Conservation (phyloP, 2,888 invertebrate genomes). For the Drosophila bunnanda region DNA sequence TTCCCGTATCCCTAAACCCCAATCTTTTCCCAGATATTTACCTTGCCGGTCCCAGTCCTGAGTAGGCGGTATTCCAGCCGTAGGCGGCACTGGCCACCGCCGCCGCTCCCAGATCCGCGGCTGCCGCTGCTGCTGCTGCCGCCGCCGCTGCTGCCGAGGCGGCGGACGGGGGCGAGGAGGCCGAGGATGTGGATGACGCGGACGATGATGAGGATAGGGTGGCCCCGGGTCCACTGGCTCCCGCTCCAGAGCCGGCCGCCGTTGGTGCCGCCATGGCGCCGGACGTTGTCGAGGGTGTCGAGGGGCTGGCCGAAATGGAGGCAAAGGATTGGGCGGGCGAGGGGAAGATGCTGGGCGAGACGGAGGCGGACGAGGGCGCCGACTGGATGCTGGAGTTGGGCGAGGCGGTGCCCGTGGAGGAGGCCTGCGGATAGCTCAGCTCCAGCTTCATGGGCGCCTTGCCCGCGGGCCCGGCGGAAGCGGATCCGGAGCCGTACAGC, state of each 20-base stretch:
- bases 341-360: slow-evolving; percentile 83
- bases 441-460: slow-evolving; percentile 78
- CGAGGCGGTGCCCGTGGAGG: slow-evolving; percentile 84
- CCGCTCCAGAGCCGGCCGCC: slow-evolving; percentile 47
- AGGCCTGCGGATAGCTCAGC: slow-evolving; percentile 84
- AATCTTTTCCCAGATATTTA: slow-evolving; percentile 57
- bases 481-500: slow-evolving; percentile 20
- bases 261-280: slow-evolving; percentile 26
- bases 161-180: slow-evolving; percentile 48
- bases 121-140: slow-evolving; percentile 65
- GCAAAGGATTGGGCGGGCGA: slow-evolving; percentile 83
- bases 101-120: slow-evolving; percentile 78
- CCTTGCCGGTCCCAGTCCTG: slow-evolving; percentile 79
- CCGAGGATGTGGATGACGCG: slow-evolving; percentile 44
- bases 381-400: slow-evolving; percentile 83
- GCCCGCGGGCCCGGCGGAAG: slow-evolving; percentile 10
- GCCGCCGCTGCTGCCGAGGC: slow-evolving; percentile 65
- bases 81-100: slow-evolving; percentile 78
- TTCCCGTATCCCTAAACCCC: too few species aligned
- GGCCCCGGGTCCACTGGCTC: slow-evolving; percentile 44
- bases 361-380: slow-evolving; percentile 83
- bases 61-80: slow-evolving; percentile 81
- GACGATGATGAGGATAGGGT: slow-evolving; percentile 38
- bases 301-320: slow-evolving; percentile 79
- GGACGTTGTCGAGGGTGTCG: slow-evolving; percentile 54